These are phyloP conservation scores for Cliona cf. orientalis DNA, from an alignment of 37 sponge, comb jelly and placozoan genomes.

Conservation along the genomic window DNA sequence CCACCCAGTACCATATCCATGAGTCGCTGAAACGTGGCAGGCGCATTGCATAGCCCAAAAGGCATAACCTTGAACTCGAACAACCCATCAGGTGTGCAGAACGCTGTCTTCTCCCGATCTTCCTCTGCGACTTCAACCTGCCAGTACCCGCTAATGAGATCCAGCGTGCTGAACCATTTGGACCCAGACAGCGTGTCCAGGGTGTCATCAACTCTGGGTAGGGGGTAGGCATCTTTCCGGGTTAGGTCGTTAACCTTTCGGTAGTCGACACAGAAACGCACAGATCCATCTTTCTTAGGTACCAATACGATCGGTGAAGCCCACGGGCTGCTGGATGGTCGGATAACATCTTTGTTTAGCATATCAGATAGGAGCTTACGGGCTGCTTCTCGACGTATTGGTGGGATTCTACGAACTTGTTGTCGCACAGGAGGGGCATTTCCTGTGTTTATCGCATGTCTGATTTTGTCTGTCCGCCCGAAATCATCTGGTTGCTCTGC, in stretches of 20 bases:
- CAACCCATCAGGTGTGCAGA: slow-evolving; percentile 44
- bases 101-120: slow-evolving; percentile 63
- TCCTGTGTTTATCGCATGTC: slow-evolving; percentile 31
- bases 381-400: neutral
- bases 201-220: slow-evolving; percentile 25
- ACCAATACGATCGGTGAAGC: slow-evolving; percentile 53
- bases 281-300: slow-evolving; percentile 28
- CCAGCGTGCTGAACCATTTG: slow-evolving; percentile 47
- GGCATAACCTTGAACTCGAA: slow-evolving; percentile 62
- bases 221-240: slow-evolving; percentile 46
- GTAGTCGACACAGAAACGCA: slow-evolving; percentile 56
- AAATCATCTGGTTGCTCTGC: neutral
- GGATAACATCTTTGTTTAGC: slow-evolving; percentile 19
- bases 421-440: slow-evolving; percentile 30
- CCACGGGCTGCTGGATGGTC: slow-evolving; percentile 40
- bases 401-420: slow-evolving; percentile 10
- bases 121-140: slow-evolving; percentile 32
- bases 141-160: slow-evolving; percentile 67
- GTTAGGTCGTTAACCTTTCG: slow-evolving; percentile 16
- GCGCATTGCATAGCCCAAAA: slow-evolving; percentile 60
- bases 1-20: slow-evolving; percentile 42
- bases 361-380: slow-evolving; percentile 14
- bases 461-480: slow-evolving; percentile 4
- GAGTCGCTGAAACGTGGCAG: slow-evolving; percentile 16
- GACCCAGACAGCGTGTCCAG: slow-evolving; percentile 36